Evolutionary conservation across 2,888 invertebrate species (phyloP).

Genomic region (Clanis bilineata): DNA sequence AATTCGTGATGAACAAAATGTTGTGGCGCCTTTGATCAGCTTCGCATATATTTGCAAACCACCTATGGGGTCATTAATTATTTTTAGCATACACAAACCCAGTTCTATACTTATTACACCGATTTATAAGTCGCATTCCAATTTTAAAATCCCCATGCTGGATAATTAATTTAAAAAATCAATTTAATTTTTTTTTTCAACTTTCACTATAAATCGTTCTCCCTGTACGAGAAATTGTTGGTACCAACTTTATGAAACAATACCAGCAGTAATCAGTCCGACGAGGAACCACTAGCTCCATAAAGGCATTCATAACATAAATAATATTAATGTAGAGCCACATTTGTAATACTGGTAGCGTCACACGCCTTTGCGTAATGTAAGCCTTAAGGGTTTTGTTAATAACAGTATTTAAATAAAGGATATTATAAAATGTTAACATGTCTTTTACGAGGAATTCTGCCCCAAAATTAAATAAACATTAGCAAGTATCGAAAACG

Average conservation of each 20-base stretch:
- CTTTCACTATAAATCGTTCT: too few relatives aligned
- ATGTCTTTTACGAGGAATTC: constrained; percentile 80
- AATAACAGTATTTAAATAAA: constrained; percentile 51
- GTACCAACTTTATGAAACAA: neutral
- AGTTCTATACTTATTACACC: too few relatives aligned
- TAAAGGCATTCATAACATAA: neutral
- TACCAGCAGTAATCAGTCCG: neutral
- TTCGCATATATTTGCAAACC: too few relatives aligned
- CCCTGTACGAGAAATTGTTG: too few relatives aligned
- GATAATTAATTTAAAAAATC: too few relatives aligned
- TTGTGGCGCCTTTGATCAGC: too few relatives aligned
- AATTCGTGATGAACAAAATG: too few relatives aligned
- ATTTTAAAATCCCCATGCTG: too few relatives aligned
- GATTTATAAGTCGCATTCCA: too few relatives aligned
- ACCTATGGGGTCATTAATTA: too few relatives aligned
- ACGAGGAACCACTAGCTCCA: neutral
- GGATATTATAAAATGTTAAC: constrained; percentile 50
- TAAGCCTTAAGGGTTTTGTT: constrained; percentile 49
- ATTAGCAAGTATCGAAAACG: constrained; percentile 66
- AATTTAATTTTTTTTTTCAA: too few relatives aligned
- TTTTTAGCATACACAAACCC: too few relatives aligned
- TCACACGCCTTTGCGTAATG: constrained; percentile 43
- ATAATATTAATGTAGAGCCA: constrained; percentile 33
- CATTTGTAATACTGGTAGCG: constrained; percentile 49
- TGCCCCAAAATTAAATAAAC: constrained; percentile 68